A percentile compares a stretch with the other conserved stretches of the same genome.
Conservation (phyloP, 1,140 invertebrate species). For the Drosophila mayri region DNA sequence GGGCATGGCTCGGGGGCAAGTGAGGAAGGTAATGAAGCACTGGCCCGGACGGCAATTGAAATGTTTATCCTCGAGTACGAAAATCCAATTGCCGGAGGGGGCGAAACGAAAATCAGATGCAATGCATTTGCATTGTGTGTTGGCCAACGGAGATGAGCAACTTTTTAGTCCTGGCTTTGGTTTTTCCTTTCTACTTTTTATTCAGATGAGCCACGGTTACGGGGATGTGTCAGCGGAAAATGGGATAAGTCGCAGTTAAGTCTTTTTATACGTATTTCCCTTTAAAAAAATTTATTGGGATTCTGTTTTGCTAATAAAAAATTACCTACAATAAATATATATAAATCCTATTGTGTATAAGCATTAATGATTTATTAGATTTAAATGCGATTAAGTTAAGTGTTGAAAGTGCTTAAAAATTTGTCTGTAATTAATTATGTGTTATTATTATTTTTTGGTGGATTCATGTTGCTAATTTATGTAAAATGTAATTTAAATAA, state of each 20-base stretch:
- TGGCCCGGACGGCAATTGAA: conserved; percentile 68
- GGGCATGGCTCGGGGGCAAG: conserved; percentile 1
- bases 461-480: background rate
- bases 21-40: conserved; percentile 69
- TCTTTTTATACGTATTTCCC: background rate
- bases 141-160: conserved; percentile 42
- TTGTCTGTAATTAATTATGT: background rate
- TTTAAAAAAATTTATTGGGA: no score
- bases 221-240: background rate
- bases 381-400: background rate
- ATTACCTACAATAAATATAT: background rate
- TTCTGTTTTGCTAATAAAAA: no score
- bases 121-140: conserved; percentile 46
- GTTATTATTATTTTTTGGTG: background rate
- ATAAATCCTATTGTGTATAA: background rate
- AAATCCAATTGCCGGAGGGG: conserved; percentile 71
- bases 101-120: conserved; percentile 26
- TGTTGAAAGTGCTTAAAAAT: background rate
- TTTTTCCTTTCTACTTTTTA: background rate
- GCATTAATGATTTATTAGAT: background rate
- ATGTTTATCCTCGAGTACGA: conserved; percentile 76
- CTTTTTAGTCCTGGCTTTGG: conserved; percentile 5
- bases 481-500: background rate
- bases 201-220: no score
- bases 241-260: background rate